Percentiles rank a stretch among this genome's conserved stretches.
Conservation (phyloP, 1,140 invertebrate genomes). For the Cydia amplana region DNA sequence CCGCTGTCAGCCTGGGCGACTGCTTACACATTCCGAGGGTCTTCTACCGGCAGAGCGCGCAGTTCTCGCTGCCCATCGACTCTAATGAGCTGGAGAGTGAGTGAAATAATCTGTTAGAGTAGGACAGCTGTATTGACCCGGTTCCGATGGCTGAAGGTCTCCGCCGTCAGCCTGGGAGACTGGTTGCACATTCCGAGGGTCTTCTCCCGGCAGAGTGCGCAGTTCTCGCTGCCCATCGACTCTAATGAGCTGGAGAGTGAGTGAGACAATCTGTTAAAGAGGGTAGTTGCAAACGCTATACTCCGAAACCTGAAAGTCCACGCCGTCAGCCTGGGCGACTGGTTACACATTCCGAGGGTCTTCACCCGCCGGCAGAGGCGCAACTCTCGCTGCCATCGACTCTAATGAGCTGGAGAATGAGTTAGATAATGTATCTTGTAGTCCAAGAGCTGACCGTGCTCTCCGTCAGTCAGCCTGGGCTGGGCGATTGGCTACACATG, state of each 20-base stretch:
- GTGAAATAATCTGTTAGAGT: constrained; percentile 15
- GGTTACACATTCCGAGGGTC: constrained; percentile 81
- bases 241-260: constrained; percentile 80
- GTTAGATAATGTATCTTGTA: constrained; percentile 16
- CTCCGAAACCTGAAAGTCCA: constrained; percentile 56
- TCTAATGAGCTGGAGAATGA: constrained; percentile 80
- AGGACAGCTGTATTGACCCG: constrained; percentile 64
- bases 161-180: constrained; percentile 72
- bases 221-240: constrained; percentile 84
- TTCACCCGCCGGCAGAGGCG: constrained; percentile 83
- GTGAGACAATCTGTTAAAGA: constrained; percentile 18
- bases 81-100: constrained; percentile 80
- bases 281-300: constrained; percentile 55
- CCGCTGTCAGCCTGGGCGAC: constrained; percentile 72
- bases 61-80: constrained; percentile 84
- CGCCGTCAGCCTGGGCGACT: constrained; percentile 74
- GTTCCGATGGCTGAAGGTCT: constrained; percentile 52
- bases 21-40: constrained; percentile 82
- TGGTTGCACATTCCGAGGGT: constrained; percentile 82
- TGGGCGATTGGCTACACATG: no score
- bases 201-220: constrained; percentile 82
- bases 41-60: constrained; percentile 82
- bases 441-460: no score
- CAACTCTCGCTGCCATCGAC: constrained; percentile 83
- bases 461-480: no score